phyloP scores from a whole-genome alignment of 2,797 vertebrate genomes.

The Gymnoscopelus braueri region DNA sequence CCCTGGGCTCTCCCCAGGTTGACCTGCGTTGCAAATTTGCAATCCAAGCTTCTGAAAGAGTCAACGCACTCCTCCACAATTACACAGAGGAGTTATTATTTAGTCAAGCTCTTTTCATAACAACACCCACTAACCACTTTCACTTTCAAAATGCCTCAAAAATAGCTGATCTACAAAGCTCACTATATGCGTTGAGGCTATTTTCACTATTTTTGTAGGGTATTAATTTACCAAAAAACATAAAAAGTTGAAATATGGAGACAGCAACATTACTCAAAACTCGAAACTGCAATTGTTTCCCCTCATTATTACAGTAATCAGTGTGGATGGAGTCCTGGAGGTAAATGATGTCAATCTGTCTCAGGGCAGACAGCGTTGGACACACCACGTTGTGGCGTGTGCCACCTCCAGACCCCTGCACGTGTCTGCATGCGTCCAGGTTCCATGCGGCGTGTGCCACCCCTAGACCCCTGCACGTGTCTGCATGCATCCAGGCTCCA shows the following conservation, averaged over 20 bases:
- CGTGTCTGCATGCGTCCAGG: constrained; percentile 10
- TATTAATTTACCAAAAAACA: no score
- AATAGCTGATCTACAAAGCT: no score
- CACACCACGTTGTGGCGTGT: neutral
- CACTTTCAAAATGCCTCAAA: no score
- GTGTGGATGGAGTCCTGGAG: neutral
- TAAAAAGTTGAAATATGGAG: no score
- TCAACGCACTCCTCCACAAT: constrained; percentile 10
- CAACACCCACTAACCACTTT: no score
- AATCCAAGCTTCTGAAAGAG: constrained; percentile 27
- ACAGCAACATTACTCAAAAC: no score
- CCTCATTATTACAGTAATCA: no score
- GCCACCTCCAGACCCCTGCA: constrained; percentile 25
- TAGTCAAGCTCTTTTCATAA: no score
- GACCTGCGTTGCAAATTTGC: neutral
- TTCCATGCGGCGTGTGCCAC: neutral
- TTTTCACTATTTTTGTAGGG: no score
- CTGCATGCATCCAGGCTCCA: constrained; percentile 6
- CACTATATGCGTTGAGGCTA: no score
- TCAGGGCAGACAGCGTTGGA: constrained; percentile 9
- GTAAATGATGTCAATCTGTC: constrained; percentile 35
- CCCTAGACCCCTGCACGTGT: constrained; percentile 35
- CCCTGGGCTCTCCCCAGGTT: neutral
- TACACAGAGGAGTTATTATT: no score
- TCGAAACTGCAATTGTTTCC: no score